Base-by-base conservation (phyloP, 2,797 vertebrate species). In the Enteromius argenteus region DNA sequence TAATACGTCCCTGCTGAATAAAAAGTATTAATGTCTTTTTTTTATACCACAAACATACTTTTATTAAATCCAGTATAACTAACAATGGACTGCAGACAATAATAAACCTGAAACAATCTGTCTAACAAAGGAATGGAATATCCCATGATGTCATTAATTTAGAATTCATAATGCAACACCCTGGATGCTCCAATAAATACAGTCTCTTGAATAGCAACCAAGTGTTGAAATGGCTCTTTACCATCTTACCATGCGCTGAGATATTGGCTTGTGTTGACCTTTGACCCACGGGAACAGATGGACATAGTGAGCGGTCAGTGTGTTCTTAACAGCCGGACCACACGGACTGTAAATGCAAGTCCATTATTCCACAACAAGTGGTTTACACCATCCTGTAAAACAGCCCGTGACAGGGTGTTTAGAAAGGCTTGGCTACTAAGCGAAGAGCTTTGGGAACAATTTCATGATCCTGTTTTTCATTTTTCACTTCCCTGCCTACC, bases 311-410 rank as follows among this genome's bases (percentile, higher is more conserved):
- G 60, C 1, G 6, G 17, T 35, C 23, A 67, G 67, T 3, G 39
- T 72, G 37, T 35, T 71, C 44, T 72, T 72, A 60, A 72, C 68
- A 71, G 51, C 37, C 15, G 17, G 67, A 60, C 37, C 67, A 42
- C 66, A 69, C 10, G 2, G 21, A 56, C 14, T 1, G 9, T 80
- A 56, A 42, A 81, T 0, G 8, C 11, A 21, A 71, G 51, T 60
- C 37, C 23, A 72, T 60, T 80, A 69, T 44, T 71, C n/a, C 66
- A 58, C 49, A 67, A 53, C 15, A 60, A 81, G 53, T 72, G 37
- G 51, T 72, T 81, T 60, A 60, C 9, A 30, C 67, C 60, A 32
- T 60, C 19, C n/a, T 72, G 51, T 81, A 60, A 71, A 71, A 60
- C 51, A 80, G 79, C 51, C 53, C 4, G 0, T 76, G 32, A 76